Base-by-base conservation (phyloP, 2,113 vertebrate species). In the Oceanites oceanicus region DNA sequence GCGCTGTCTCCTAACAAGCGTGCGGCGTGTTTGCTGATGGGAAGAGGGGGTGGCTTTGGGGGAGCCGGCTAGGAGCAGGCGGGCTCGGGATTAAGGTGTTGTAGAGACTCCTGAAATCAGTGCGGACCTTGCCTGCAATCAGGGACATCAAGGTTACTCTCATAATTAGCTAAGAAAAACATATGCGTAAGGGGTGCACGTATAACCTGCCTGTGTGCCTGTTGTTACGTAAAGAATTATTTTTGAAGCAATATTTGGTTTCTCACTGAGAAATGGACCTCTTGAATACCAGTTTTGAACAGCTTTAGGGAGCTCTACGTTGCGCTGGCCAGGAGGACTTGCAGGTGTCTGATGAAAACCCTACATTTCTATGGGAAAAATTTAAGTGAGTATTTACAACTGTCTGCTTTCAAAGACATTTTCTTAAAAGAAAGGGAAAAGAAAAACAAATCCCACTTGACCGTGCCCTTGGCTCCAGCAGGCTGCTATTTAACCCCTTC, bases 111-210 rank as follows among this genome's bases (percentile, higher is more conserved):
- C 82, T 10, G 85, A 62, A 87, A 66, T 47, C 73, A 62, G 61
- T 2, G 29, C 0, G 0, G 86, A 4, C 47, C 44, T 40, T 3
- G 16, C 42, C 65, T 0, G 38, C 88, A 62, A 42, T 38, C 74
- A 22, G 71, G 52, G 45, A 3, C 36, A 2, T 11, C 0, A 1
- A 70, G 92, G 68, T 36, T 13, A 5, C 1, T 2, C 34, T 42
- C 3, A 3, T 10, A 40, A 71, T 73, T 53, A 91, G 58, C 79
- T 42, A 3, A 6, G 36, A 6, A 27, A 45, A 65, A 6, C 5
- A 0, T 1, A 12, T 0, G 52, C 0, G 0, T 0, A 5, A 40
- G 16, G 61, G 50, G 32, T 7, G 88, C 19, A 0, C 6, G 1
- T 3, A 8, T 32, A 49, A 18, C 32, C 44, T 12, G 68, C 72